Base-by-base conservation (phyloP, 2,113 vertebrate species). In the Bufo bufo region DNA sequence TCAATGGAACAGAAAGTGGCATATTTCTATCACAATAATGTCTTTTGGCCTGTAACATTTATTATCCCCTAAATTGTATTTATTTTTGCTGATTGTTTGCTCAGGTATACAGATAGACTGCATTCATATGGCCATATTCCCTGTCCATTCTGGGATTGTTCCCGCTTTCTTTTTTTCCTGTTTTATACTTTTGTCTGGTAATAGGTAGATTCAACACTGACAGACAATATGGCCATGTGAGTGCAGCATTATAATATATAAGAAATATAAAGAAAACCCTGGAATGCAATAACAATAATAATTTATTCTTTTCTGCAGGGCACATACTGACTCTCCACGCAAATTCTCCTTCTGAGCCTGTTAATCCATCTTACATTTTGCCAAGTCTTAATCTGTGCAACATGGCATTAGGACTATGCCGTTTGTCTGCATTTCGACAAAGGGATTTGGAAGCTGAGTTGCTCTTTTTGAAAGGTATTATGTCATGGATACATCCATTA, bases 401-500 rank as follows among this genome's bases (percentile, higher is more conserved):
- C 66, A 90, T 89, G 54, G 95, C 96, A 11, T 3, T 96, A 90
- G 87, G 87, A 33, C 94, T 97, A 56, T 95, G 94, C 85, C 92
- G 87, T 89, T 59, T 71, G 58, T 91, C 94, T 17, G 92, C 93
- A 49, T 90, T n/a, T 85, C 91, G 90, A 90, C 92, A 95, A 49
- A 0, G 59, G 14, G 93, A 96, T 86, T 89, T 97, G 80, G 95
- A 96, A 92, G 93, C 93, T 19, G 95, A 97, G 87, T 91, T 97
- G 54, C 94, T 97, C 49, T 96, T 96, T 92, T 94, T 94, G 81
- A 95, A 94, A 94, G 96, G 95, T 96, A 75, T 75, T 50, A 19
- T 49, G 17, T 9, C 16, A 17, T 75, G 45, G 17, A 75, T 75
- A 47, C 33, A 7, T 16, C 14, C 2, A 47, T 6, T 74, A 0